These are phyloP conservation scores for Zaprionus africanus DNA, from an alignment of 1,140 invertebrate species.

Conservation along the genomic window DNA sequence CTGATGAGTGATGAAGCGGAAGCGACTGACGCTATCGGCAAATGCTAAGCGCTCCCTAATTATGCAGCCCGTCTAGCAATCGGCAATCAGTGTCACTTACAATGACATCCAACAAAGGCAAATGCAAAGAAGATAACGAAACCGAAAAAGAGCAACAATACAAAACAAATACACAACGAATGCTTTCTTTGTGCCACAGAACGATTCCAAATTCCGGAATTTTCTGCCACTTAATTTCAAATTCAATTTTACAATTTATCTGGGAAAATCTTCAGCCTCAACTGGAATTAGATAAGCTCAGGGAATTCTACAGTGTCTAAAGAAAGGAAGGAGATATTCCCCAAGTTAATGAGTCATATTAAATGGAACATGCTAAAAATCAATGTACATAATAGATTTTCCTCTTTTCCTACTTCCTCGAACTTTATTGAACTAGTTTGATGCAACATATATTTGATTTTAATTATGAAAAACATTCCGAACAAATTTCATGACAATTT, in stretches of 20 bases:
- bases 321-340: background rate
- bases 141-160: conserved; percentile 14
- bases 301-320: background rate
- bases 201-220: background rate
- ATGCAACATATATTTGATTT: background rate
- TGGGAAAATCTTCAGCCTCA: background rate
- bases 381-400: background rate
- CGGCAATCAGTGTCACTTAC: conserved; percentile 56
- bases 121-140: conserved; percentile 39
- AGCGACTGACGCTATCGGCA: conserved; percentile 42
- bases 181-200: conserved; percentile 21
- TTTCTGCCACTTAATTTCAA: background rate
- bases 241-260: background rate
- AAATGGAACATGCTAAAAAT: background rate
- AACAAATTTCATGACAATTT: background rate
- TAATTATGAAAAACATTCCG: background rate
- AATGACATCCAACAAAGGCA: conserved; percentile 47
- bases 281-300: background rate
- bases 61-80: conserved; percentile 53
- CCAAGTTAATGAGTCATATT: background rate
- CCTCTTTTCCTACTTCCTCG: background rate
- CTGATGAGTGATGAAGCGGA: conserved; percentile 47
- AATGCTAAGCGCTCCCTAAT: conserved; percentile 52
- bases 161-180: conserved; percentile 32
- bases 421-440: background rate